Conservation (phyloP, 2,888 invertebrate genomes). For the Eristalis tenax region DNA sequence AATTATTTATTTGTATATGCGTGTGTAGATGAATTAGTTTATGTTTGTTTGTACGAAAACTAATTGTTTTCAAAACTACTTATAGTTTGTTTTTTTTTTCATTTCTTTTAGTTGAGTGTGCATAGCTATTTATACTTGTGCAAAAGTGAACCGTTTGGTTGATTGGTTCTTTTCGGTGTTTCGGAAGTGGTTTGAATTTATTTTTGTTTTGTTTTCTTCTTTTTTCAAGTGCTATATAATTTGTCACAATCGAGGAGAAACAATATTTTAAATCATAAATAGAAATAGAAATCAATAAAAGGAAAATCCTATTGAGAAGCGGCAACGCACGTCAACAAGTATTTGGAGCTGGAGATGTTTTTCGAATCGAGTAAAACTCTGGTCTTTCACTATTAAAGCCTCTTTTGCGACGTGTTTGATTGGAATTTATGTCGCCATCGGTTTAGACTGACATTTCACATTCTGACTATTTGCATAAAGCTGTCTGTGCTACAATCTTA, state of each 20-base stretch:
- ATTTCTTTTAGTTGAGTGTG: conserved; percentile 45
- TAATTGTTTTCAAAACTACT: conserved; percentile 16
- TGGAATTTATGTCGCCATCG: no score
- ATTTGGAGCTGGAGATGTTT: neutral
- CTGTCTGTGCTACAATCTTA: no score
- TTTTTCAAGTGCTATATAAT: conserved; percentile 26
- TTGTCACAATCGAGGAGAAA: conserved; percentile 60
- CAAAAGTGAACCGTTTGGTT: neutral
- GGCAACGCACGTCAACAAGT: conserved; percentile 17
- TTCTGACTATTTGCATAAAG: no score
- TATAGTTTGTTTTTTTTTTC: conserved; percentile 16
- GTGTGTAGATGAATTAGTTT: conserved; percentile 47
- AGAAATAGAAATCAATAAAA: neutral
- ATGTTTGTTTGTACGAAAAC: conserved; percentile 21
- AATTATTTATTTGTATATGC: conserved; percentile 46
- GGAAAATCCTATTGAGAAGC: neutral
- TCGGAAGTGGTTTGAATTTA: conserved; percentile 6
- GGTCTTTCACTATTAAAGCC: no score
- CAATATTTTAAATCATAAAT: conserved; percentile 9
- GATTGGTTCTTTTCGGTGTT: neutral
- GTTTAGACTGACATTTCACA: no score
- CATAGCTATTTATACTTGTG: conserved; percentile 13
- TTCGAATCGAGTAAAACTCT: no score
- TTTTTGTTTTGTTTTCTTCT: neutral
- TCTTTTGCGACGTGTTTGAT: no score